These are phyloP conservation scores for Drosophila demipolita DNA, from an alignment of 2,888 invertebrate genomes.

Conservation along the genomic window DNA sequence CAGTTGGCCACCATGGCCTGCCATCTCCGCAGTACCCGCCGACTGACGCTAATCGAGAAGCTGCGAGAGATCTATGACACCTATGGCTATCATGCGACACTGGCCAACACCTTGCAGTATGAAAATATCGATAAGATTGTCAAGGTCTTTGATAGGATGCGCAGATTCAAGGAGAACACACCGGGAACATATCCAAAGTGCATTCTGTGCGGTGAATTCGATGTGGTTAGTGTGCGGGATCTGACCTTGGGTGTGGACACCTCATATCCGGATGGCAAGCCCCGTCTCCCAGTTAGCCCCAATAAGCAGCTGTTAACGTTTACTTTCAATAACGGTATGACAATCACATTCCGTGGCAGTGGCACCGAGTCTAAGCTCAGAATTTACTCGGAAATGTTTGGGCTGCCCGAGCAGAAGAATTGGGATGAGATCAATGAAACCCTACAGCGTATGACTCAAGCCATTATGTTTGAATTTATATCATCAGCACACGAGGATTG, in stretches of 20 bases:
- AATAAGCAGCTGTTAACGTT: conserved; percentile 96
- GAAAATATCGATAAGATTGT: conserved; percentile 89
- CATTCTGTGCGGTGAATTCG: conserved; percentile 88
- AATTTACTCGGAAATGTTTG: conserved; percentile 96
- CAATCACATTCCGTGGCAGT: conserved; percentile 95
- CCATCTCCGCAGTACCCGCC: conserved; percentile 88
- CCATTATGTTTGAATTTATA: conserved; percentile 91
- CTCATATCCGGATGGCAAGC: conserved; percentile 88
- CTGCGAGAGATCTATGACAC: conserved; percentile 91
- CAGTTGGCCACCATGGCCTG: conserved; percentile 91
- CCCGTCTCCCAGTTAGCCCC: conserved; percentile 89
- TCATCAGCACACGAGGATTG: conserved; percentile 87
- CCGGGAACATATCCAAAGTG: conserved; percentile 89
- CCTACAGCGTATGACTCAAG: conserved; percentile 91
- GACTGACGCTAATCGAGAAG: conserved; percentile 87
- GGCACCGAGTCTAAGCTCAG: conserved; percentile 99
- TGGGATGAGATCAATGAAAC: conserved; percentile 87
- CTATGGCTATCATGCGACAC: conserved; percentile 96
- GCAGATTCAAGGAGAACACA: conserved; percentile 87
- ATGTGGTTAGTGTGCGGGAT: conserved; percentile 91
- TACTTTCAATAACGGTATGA: conserved; percentile 93
- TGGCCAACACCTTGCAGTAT: conserved; percentile 92
- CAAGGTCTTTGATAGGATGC: conserved; percentile 91
- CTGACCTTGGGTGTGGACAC: conserved; percentile 93
- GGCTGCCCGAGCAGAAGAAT: conserved; percentile 89